Percentiles rank a stretch among this genome's conserved stretches.
Conservation (phyloP, 1,140 invertebrate genomes). For the Procambarus virginalis region DNA sequence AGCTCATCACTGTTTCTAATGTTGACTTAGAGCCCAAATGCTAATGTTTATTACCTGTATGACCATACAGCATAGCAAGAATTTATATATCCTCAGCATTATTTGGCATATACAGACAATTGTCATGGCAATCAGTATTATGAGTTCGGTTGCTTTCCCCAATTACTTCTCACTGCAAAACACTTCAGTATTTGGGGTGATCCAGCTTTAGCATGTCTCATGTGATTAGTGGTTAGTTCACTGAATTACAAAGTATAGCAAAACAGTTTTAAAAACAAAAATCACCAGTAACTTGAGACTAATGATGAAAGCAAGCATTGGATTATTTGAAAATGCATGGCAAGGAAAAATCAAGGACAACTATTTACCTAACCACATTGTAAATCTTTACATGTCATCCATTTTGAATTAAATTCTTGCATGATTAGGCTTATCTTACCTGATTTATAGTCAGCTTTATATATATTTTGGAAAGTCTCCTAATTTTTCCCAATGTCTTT, state of each 20-base stretch:
- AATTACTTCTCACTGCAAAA: neutral
- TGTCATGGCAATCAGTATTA: neutral
- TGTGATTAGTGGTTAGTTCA: neutral
- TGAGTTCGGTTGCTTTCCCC: neutral
- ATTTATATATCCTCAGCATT: neutral
- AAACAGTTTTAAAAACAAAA: neutral
- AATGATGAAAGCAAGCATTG: neutral
- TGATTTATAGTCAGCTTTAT: neutral
- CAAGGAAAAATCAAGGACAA: constrained; percentile 8
- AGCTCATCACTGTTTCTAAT: neutral
- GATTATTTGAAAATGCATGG: constrained; percentile 4
- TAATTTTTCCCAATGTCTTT: constrained; percentile 3
- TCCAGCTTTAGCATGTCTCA: neutral
- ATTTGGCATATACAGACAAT: neutral
- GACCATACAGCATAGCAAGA: neutral
- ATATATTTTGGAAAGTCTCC: neutral
- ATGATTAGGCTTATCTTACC: neutral
- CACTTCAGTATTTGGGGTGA: constrained; percentile 1
- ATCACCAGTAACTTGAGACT: constrained; percentile 7
- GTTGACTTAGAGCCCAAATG: neutral
- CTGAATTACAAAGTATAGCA: neutral
- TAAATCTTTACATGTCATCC: neutral
- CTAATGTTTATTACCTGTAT: neutral
- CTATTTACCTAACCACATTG: neutral
- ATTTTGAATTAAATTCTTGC: neutral